Base-by-base conservation (phyloP, 2,113 vertebrate species). In the Crotalus viridis region DNA sequence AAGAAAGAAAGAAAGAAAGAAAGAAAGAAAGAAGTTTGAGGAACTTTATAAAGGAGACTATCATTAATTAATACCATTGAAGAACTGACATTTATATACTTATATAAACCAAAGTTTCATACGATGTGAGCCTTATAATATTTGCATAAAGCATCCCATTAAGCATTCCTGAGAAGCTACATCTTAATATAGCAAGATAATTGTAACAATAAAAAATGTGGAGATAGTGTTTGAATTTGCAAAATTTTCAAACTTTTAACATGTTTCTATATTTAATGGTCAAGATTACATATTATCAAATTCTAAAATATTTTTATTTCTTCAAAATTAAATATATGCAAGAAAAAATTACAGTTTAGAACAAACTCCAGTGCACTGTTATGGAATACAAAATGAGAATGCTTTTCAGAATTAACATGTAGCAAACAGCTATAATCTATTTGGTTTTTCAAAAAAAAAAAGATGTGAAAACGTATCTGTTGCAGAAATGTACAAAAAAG, bases 141-240 rank as follows among this genome's bases (percentile, higher is more conserved):
- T 93, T 93, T 96, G 93, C 94, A 96, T 97, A 97, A 97, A 97
- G 97, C 96, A 97, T 93, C 93, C 64, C 56, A 92, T 90, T 61
- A 89, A 96, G 94, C 13, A 54, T 90, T 89, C 91, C 81, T 88
- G 43, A 55, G 87, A 95, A 96, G 93, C 91, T 94, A 93, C 48
- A 95, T 88, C 48, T 93, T 90, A 94, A 96, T 94, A 94, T 10
- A 96, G 95, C 89, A 95, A 88, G 95, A 86, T 39, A 81, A 81
- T 15, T 81, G n/a, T 64, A 95, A 96, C 93, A 0, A 15, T 33
- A 51, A 43, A 94, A 96, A 81, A 87, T 3, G 0, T 90, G 15
- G 12, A 8, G 87, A 13, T 89, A 92, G 19, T 69, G 93, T 91
- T 95, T 88, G 26, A 33, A 89, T 7, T 94, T 24, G 10, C 6